Evolutionary conservation across 2,888 invertebrate species (phyloP).

Genomic region (Craniophora ligustri): DNA sequence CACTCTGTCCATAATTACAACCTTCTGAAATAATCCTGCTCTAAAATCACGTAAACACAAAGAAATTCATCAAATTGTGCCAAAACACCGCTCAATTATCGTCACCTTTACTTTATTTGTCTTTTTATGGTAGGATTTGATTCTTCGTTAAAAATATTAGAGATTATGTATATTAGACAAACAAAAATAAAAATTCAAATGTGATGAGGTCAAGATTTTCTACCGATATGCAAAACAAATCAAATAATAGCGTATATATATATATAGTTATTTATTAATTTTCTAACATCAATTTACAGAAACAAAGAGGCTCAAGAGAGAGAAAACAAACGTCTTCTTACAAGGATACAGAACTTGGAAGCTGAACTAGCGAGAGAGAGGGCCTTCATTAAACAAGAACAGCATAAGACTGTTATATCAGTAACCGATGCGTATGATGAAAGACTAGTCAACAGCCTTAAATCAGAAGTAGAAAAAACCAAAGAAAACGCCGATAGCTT

Average conservation of each 20-base stretch:
- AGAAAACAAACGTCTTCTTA: constrained; percentile 94
- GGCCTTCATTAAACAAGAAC: constrained; percentile 85
- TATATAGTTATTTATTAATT: no score
- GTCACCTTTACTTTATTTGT: neutral
- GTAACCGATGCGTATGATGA: constrained; percentile 90
- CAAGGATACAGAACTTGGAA: constrained; percentile 94
- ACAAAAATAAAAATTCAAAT: no score
- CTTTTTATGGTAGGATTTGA: constrained; percentile 9
- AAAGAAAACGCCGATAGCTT: constrained; percentile 94
- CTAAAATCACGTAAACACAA: no score
- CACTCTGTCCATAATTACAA: no score
- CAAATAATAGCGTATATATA: no score
- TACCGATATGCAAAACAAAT: no score
- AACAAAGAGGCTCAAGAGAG: constrained; percentile 95
- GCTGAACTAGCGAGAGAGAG: constrained; percentile 93
- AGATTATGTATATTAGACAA: no score
- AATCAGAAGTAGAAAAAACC: constrained; percentile 93
- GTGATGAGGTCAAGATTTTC: no score
- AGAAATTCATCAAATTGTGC: constrained; percentile 3
- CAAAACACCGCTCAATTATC: constrained; percentile 10
- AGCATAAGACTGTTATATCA: constrained; percentile 86
- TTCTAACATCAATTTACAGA: constrained; percentile 66
- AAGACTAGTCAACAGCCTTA: constrained; percentile 91
- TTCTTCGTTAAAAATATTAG: constrained; percentile 1
- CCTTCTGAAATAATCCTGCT: no score